Evolutionary conservation across 2,797 vertebrate species (phyloP).

Genomic region (Gymnothorax reevesii): DNA sequence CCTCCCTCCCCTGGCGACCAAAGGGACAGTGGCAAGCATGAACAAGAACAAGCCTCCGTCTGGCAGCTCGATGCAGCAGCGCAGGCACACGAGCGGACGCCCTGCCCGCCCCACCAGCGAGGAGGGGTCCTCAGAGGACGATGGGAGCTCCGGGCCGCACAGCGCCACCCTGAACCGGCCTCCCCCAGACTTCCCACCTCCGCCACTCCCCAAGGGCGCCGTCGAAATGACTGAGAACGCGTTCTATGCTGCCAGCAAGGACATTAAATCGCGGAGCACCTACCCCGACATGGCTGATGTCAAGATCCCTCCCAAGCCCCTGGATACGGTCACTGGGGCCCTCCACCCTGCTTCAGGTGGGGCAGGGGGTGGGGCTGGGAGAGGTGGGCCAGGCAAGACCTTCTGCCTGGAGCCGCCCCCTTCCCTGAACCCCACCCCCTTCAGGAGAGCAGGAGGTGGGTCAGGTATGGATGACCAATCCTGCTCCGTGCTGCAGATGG

Average conservation of each 20-base stretch:
- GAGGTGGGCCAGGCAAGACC: conserved; percentile 15
- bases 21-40: conserved; percentile 58
- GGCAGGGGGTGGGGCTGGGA: not conserved
- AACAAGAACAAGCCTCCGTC: conserved; percentile 76
- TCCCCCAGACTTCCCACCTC: conserved; percentile 91
- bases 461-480: conserved; percentile 85
- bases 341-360: conserved; percentile 23
- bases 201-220: conserved; percentile 84
- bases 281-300: conserved; percentile 67
- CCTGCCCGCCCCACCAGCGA: conserved; percentile 68
- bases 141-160: conserved; percentile 52
- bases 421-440: conserved; percentile 26
- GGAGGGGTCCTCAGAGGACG: conserved; percentile 82
- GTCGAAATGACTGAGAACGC: conserved; percentile 68
- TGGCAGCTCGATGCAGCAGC: conserved; percentile 43
- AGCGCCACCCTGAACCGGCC: conserved; percentile 81
- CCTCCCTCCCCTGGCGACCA: conserved; percentile 55
- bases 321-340: conserved; percentile 34
- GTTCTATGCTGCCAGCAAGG: conserved; percentile 65
- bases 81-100: conserved; percentile 53
- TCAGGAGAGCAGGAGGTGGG: conserved; percentile 41
- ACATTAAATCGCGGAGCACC: conserved; percentile 46
- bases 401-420: conserved; percentile 46
- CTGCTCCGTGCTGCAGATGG: conserved; percentile 95
- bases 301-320: conserved; percentile 61